A percentile compares a stretch with the other conserved stretches of the same genome.
phyloP scores from a whole-genome alignment of 2,888 invertebrate genomes.

The Danaus chrysippus region DNA sequence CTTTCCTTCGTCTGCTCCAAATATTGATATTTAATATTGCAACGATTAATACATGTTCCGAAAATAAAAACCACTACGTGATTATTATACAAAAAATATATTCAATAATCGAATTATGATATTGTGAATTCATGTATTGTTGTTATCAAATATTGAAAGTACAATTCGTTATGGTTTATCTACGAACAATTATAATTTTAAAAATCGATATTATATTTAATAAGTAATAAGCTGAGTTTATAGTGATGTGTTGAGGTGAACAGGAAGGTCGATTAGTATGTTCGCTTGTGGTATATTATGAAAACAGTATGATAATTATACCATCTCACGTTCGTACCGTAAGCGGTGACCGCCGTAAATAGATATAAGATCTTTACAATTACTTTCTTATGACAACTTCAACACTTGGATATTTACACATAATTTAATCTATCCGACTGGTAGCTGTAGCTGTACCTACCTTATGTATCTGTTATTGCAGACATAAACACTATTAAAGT shows the following conservation, averaged over 20 bases:
- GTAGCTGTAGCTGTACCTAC: no score
- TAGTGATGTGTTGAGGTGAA: constrained; percentile 28
- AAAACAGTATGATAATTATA: constrained; percentile 26
- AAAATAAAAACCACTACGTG: background rate
- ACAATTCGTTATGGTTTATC: no score
- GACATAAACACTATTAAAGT: constrained; percentile 7
- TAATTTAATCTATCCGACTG: background rate
- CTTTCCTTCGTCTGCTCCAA: constrained; percentile 66
- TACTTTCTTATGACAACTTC: constrained; percentile 1
- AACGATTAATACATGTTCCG: background rate
- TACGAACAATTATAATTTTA: no score
- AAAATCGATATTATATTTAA: constrained; percentile 6
- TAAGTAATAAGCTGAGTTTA: constrained; percentile 23
- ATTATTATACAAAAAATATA: background rate
- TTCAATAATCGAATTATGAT: background rate
- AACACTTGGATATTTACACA: background rate
- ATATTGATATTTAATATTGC: constrained; percentile 57
- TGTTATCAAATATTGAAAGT: no score
- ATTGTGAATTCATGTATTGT: no score
- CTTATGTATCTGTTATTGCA: background rate
- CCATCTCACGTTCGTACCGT: constrained; percentile 12
- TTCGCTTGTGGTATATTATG: constrained; percentile 16
- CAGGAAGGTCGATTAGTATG: constrained; percentile 31
- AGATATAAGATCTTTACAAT: constrained; percentile 7
- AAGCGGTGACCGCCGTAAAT: constrained; percentile 11